Conservation (phyloP, 2,888 invertebrate genomes). For the Parapristionchus giblindavisi region DNA sequence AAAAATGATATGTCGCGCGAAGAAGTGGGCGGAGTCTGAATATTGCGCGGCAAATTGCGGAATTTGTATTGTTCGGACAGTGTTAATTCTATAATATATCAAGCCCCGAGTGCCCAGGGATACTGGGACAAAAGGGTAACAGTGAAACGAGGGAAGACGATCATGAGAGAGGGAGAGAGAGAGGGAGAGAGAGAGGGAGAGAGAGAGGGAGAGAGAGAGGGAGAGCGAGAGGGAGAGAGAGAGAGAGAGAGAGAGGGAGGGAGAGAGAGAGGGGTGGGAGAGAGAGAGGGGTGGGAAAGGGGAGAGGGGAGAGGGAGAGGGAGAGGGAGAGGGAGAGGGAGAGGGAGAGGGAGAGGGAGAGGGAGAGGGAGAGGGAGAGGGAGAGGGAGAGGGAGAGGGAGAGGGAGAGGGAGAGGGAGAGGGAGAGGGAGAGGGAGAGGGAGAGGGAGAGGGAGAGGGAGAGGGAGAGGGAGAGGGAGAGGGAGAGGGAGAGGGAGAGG, state of each 20-base stretch:
- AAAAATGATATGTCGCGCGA: too few species aligned
- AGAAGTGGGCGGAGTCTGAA: too few species aligned
- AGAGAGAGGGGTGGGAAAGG: neutral
- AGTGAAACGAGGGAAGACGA: neutral
- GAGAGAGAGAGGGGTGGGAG: neutral
- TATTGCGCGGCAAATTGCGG: neutral
- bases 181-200: neutral
- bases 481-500: too few species aligned
- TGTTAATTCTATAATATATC: too few species aligned
- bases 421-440: neutral
- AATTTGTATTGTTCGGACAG: too few species aligned
- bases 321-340: neutral
- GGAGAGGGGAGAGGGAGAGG: neutral
- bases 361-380: neutral
- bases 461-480: neutral
- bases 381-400: neutral
- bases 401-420: neutral
- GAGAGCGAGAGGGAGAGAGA: conserved; percentile 5
- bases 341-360: conserved; percentile 2
- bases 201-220: neutral
- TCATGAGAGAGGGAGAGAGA: neutral
- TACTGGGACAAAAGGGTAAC: neutral
- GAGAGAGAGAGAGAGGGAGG: conserved; percentile 19
- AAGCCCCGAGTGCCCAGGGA: too few species aligned
- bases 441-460: neutral